Evolutionary conservation across 2,888 invertebrate genomes (phyloP), one percentile per base, ranked within the genome.

Genomic region (Petrolisthes cinctipes): DNA sequence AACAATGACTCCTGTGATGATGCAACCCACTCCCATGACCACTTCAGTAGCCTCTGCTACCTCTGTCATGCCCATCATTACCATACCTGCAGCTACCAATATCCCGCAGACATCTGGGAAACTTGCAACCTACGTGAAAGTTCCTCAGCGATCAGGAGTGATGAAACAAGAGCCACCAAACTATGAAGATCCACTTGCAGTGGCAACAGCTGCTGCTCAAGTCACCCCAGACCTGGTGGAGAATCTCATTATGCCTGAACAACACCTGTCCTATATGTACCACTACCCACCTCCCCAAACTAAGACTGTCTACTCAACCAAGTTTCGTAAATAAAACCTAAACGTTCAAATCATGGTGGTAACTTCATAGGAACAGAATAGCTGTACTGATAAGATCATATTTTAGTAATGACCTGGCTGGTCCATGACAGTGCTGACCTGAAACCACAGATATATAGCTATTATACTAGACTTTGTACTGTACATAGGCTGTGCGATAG

Each of bases 141-240:
- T 85, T 56, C 85, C 88, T n/a, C 88, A 88, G 61, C 71, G 78
- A n/a, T 82, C 85, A 53, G 53, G 61, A 14, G 83, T 71, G 7
- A 85, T 85, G 20, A 76, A 82, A 11, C 82, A 78, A n/a, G 85
- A 85, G 54, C 81, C 84, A 54, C 79, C 83, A 20, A 85, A 56
- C n/a, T 85, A 82, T 51, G 82, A 82, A 51, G 89, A 89, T 53
- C 86, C 89, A 5, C 79, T 89, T 37, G 89, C 89, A 23, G 57
- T 89, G 83, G 89, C 89, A 66, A 86, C 89, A 54, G 89, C 89
- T 17, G 89, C 89, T 23, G 89, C 89, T 4, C 89, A 89, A 68
- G 86, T 89, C 61, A 86, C 86, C 4, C 86, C 89, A 53, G 89
- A 86, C 71, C 51, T 89, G 14, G 86, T 86, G 37, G 89, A 89